phyloP scores from a whole-genome alignment of 2,797 vertebrate genomes.

The Nannoperca australis region DNA sequence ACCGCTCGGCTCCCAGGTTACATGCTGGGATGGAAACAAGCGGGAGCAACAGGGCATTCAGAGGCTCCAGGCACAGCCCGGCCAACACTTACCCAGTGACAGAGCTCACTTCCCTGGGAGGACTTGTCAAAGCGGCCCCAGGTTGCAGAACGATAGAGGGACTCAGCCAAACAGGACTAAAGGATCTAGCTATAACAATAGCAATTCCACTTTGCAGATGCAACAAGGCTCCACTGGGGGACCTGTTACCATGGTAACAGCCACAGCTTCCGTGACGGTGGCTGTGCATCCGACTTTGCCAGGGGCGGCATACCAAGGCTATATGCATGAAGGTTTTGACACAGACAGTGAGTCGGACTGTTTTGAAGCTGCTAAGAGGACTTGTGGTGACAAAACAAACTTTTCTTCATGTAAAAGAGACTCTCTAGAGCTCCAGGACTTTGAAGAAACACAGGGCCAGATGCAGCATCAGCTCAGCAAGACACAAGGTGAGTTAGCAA shows the following conservation, averaged over 20 bases:
- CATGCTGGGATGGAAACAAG: conserved; percentile 75
- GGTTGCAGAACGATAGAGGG: conserved; percentile 81
- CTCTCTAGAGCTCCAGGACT: conserved; percentile 89
- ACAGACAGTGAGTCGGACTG: conserved; percentile 85
- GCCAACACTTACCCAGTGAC: conserved; percentile 78
- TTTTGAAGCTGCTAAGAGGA: conserved; percentile 84
- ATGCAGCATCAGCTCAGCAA: conserved; percentile 75
- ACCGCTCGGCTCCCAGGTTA: conserved; percentile 78
- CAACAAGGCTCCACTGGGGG: conserved; percentile 60
- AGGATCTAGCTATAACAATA: conserved; percentile 80
- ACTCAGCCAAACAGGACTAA: conserved; percentile 87
- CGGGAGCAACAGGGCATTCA: conserved; percentile 71
- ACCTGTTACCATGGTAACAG: conserved; percentile 90
- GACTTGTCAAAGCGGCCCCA: conserved; percentile 83
- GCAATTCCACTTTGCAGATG: conserved; percentile 60
- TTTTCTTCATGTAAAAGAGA: conserved; percentile 78
- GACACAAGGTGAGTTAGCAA: conserved; percentile 78
- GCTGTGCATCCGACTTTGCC: conserved; percentile 93
- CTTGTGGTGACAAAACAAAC: conserved; percentile 74
- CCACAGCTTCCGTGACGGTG: conserved; percentile 95
- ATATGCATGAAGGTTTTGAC: conserved; percentile 89
- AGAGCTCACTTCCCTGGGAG: conserved; percentile 83
- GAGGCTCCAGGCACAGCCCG: conserved; percentile 58
- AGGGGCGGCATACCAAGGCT: conserved; percentile 89
- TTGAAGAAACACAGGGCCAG: conserved; percentile 80